A percentile compares a stretch with the other conserved stretches of the same genome.
phyloP scores from a whole-genome alignment of 2,113 vertebrate species.

The Chrysemys picta region DNA sequence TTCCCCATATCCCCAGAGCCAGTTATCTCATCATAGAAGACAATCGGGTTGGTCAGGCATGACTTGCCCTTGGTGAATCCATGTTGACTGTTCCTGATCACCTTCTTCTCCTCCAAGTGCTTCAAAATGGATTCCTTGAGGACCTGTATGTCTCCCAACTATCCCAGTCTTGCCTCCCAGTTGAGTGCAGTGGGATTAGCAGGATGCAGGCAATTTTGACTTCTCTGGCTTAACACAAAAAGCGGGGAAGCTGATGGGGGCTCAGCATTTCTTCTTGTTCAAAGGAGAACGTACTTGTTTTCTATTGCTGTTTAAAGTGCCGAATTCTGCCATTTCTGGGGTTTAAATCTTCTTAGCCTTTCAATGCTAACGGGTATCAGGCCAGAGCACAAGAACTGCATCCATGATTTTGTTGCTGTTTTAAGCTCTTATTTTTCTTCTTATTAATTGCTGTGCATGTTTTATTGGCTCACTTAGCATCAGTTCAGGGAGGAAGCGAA shows the following conservation, averaged over 20 bases:
- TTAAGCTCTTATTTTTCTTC: background rate
- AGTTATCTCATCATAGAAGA: no score
- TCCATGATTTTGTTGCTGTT: accelerated
- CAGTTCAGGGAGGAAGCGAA: background rate
- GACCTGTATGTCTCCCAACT: background rate
- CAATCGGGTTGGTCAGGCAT: no score
- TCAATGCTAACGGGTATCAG: background rate
- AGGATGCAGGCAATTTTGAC: background rate
- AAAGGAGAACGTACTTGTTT: background rate
- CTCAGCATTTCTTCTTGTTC: background rate
- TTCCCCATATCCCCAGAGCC: no score
- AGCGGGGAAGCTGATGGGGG: accelerated
- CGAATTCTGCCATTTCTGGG: background rate
- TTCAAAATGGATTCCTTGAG: no score
- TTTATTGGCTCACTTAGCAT: background rate
- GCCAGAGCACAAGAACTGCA: accelerated
- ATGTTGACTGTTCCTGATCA: no score
- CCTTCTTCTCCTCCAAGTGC: no score
- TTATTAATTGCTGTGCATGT: background rate
- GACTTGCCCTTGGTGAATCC: no score
- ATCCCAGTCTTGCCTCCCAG: background rate
- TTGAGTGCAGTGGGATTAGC: background rate
- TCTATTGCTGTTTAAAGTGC: background rate
- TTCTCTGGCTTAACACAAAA: background rate
- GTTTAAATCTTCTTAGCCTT: background rate